A percentile compares a stretch with the other conserved stretches of the same genome.
Conservation (phyloP, 37 sponge, comb jelly and placozoan genomes). For the Chondrosia reniformis region DNA sequence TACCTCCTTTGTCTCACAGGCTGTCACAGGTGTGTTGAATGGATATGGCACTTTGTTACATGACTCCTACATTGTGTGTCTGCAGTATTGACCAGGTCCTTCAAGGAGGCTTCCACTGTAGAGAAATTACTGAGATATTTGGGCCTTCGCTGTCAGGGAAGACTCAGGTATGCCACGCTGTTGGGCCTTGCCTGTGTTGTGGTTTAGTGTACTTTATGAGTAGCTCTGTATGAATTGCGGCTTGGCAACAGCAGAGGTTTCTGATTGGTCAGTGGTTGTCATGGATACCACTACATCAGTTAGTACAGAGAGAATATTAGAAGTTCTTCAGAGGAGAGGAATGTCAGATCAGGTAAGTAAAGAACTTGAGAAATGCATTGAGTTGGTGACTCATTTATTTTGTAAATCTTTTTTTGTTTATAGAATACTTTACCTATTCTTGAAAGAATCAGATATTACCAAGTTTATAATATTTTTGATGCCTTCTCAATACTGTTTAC, state of each 20-base stretch:
- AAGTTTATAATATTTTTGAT: slow-evolving; percentile 4
- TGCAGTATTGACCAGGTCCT: background rate
- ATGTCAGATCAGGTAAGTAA: background rate
- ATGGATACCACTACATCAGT: background rate
- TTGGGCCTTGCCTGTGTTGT: background rate
- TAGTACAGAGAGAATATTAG: background rate
- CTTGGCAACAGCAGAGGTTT: background rate
- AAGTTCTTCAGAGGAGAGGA: background rate
- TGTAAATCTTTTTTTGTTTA: background rate
- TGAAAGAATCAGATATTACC: background rate
- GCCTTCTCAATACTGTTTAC: background rate
- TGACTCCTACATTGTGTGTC: background rate
- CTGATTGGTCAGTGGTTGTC: background rate
- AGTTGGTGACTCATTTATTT: background rate
- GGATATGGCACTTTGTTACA: no score
- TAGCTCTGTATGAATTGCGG: background rate
- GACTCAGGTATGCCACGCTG: background rate
- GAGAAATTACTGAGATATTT: slow-evolving; percentile 10
- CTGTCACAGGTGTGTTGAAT: no score
- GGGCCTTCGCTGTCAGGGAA: slow-evolving; percentile 14
- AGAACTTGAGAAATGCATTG: background rate
- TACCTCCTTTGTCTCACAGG: no score
- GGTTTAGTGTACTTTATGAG: background rate
- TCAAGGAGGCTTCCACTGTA: background rate
- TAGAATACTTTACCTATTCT: background rate